Evolutionary conservation across 2,113 vertebrate species (phyloP).

Genomic region (Thryonomys swinderianus): DNA sequence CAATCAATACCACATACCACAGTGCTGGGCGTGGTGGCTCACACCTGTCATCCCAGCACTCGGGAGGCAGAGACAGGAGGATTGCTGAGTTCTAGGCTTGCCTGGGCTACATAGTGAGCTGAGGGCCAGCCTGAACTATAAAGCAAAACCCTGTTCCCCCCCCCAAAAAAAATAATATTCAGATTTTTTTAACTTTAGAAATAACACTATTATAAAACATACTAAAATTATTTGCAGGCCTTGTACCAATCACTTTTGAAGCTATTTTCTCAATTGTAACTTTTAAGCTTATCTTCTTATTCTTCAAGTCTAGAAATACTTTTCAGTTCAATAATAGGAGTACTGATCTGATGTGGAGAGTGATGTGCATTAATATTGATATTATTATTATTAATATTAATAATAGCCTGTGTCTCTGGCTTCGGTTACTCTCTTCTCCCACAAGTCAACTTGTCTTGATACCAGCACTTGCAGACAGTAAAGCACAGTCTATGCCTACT

Average conservation of each 20-base stretch:
- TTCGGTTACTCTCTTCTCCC: neutral
- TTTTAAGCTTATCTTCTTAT: slow-evolving; percentile 7
- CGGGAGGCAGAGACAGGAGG: too few species aligned
- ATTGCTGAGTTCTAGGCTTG: too few species aligned
- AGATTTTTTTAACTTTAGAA: neutral
- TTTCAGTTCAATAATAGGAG: neutral
- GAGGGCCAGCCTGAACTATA: too few species aligned
- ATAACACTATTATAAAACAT: neutral
- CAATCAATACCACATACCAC: too few species aligned
- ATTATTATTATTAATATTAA: too few species aligned
- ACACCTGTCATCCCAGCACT: too few species aligned
- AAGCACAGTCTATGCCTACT: neutral
- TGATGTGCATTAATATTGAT: too few species aligned
- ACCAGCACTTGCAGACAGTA: neutral
- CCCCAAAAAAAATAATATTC: neutral
- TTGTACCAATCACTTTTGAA: neutral
- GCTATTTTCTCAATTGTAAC: neutral
- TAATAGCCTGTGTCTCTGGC: neutral
- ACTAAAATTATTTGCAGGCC: neutral
- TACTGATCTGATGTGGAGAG: neutral
- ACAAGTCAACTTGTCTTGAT: neutral
- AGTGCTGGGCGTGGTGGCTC: too few species aligned
- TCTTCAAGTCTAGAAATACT: neutral
- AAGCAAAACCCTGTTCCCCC: too few species aligned
- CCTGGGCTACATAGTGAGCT: too few species aligned